phyloP scores from a whole-genome alignment of 1,140 invertebrate genomes.

The Scylla paramamosain region DNA sequence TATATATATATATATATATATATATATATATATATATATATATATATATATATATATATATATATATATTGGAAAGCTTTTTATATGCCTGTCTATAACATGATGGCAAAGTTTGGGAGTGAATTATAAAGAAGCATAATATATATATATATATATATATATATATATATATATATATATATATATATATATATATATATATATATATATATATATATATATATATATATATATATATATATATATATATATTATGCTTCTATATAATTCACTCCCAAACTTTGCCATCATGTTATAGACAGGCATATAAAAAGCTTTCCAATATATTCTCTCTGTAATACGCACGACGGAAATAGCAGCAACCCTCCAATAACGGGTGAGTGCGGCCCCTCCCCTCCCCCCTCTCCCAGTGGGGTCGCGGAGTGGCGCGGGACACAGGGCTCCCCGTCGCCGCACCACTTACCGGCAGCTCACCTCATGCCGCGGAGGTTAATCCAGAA shows the following conservation, averaged over 20 bases:
- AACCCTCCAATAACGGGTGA: background rate
- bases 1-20: too few relatives aligned
- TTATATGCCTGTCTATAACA: slow-evolving; percentile 1
- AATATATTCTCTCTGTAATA: background rate
- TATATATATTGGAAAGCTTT: background rate
- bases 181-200: too few relatives aligned
- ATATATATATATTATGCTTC: background rate
- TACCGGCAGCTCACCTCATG: background rate
- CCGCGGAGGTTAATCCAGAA: background rate
- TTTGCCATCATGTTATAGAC: background rate
- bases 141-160: too few relatives aligned
- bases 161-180: too few relatives aligned
- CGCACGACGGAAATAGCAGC: background rate
- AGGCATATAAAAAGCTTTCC: background rate
- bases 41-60: too few relatives aligned
- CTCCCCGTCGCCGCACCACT: too few relatives aligned
- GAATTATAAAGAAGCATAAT: background rate
- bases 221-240: too few relatives aligned
- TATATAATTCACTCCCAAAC: background rate
- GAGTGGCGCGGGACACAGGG: too few relatives aligned
- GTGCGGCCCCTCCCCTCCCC: background rate
- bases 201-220: too few relatives aligned
- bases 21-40: too few relatives aligned
- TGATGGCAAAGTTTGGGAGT: background rate
- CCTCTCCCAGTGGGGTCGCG: background rate